Base-by-base conservation (phyloP, 2,888 invertebrate genomes). In the Netelia virgata region DNA sequence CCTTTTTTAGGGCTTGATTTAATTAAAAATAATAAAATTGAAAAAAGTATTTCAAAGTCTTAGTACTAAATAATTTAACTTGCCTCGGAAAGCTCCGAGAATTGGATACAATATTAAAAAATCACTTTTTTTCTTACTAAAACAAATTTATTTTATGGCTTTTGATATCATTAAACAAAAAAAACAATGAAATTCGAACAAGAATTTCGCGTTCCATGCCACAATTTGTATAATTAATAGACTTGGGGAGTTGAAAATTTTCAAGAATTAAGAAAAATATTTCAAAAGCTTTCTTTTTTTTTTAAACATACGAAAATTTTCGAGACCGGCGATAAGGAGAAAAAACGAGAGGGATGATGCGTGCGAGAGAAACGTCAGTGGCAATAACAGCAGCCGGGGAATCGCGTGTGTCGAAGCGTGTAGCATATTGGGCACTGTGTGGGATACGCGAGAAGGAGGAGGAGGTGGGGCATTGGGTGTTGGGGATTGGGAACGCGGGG, bases 371-470 rank as follows among this genome's bases (percentile, higher is more conserved):
- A 82, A 82, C 61, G 75, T 55, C 79, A 64, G 81, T 66, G 80
- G 75, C 80, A 83, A 73, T 59, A 61, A 43, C 74, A 63, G 53
- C 63, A 66, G 50, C 57, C 69, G 64, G 61, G 73, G 68, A 81
- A 76, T 64, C 75, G 85, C 78, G 86, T 83, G 78, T 85, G 79
- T 72, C 79, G 86, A 72, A 86, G 83, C 87, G 86, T 87, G 86
- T 85, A 87, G 87, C 87, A 87, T 87, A 87, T 87, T 87, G 87
- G 84, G 86, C 86, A 68, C 80, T 79, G 43, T 64, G 72, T 61
- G 68, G 47, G 88, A 89, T 86, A 89, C 78, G 90, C 86, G 84
- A 88, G 89, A 88, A 90, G 28, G 3, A 28, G n/a, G n/a, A n/a
- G n/a, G n/a, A 28, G 3, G 28, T 87, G 88, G 89, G 88, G 89